Base-by-base conservation (phyloP, 2,888 invertebrate genomes). In the Punctoribates punctum region DNA sequence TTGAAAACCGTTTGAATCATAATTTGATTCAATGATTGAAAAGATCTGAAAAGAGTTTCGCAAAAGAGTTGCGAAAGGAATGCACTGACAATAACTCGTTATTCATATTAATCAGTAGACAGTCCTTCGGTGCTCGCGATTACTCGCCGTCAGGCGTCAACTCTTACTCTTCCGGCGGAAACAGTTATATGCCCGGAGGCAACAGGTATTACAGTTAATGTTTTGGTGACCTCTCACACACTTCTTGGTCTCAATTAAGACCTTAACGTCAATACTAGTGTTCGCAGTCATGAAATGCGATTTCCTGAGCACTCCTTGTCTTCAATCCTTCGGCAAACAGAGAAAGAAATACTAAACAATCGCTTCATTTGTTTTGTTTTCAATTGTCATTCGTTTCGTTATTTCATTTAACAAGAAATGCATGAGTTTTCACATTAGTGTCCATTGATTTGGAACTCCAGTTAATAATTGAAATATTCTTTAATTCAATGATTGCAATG, bases 181-280 rank as follows among this genome's bases (percentile, higher is more conserved):
- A 34, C 62, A 42, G 70, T 70, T 70, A 70, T 70, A 70, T 70
- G 70, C 42, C 38, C 23, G 70, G 70, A 38, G 70, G 70, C 38
- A 70, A 70, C 70, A 70, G 70, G 70, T 70, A 70, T 70, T 70
- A 29, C 60, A 60, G 20, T 60, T 60, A 27, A 60, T 60, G 23
- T 62, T 62, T 17, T 17, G 62, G 25, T 29, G 17, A 54, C 13
- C n/a, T 54, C 9, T n/a, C 1, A 42, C 1, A 9, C 42, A 42
- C 42, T 42, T 42, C 42, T 42, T 42, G 42, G 42, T 42, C 42
- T 42, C 42, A 42, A 34, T 6, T 42, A 42, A 25, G 51, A 57
- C 20, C 23, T 6, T n/a, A 38, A 20, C n/a, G 42, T 42, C 38
- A 38, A 42, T 42, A 42, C 42, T 42, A 42, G 42, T 42, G 42